Percentiles rank a stretch among this genome's conserved stretches.
These are phyloP conservation scores for Chironomus striatipennis DNA, from an alignment of 1,140 invertebrate species.

Conservation along the genomic window DNA sequence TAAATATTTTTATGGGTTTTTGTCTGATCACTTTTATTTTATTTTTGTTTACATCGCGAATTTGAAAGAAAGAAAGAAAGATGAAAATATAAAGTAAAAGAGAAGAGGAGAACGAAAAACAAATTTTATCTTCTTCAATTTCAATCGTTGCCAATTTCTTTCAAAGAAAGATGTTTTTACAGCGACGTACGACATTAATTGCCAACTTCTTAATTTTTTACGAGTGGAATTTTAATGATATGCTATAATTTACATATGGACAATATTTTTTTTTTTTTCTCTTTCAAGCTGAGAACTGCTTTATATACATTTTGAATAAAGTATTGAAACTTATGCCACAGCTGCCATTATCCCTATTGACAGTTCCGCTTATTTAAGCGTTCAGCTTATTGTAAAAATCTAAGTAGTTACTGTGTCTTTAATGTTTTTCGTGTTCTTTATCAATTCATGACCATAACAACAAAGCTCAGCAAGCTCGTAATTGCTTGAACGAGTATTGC, in stretches of 20 bases:
- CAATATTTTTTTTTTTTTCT: no score
- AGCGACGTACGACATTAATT: no score
- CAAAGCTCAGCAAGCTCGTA: not conserved
- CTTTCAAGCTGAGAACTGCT: no score
- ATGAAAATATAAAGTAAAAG: not conserved
- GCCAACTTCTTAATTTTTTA: no score
- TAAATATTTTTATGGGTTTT: constrained; percentile 21
- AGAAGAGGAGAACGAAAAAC: no score
- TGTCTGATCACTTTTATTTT: not conserved
- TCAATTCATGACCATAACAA: not conserved
- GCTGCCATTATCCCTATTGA: not conserved
- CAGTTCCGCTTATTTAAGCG: not conserved
- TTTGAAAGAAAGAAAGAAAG: not conserved
- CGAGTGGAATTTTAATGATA: no score
- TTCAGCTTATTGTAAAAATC: not conserved
- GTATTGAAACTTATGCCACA: not conserved
- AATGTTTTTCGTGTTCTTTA: constrained; percentile 10
- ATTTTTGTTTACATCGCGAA: constrained; percentile 16
- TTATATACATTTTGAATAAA: no score
- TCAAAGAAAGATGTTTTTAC: no score
- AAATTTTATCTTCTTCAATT: no score
- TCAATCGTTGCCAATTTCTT: no score
- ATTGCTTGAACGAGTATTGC: not conserved
- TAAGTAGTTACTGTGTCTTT: not conserved
- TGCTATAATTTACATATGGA: no score